phyloP scores from a whole-genome alignment of 1,140 invertebrate species.

The Lethocerus indicus region DNA sequence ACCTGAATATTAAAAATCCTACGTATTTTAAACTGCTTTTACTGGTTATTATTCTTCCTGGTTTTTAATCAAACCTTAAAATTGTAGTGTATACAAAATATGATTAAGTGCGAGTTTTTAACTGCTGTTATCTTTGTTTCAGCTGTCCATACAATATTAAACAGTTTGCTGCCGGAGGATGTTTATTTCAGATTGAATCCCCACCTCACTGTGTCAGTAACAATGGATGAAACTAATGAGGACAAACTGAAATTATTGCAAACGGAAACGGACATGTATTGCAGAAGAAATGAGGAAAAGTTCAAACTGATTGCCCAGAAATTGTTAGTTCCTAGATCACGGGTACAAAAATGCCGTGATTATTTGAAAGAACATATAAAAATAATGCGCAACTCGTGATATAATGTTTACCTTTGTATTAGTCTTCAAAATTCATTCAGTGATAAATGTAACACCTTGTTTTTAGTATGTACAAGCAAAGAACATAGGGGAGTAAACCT shows the following conservation, averaged over 20 bases:
- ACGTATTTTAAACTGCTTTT: neutral
- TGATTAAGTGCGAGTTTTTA: neutral
- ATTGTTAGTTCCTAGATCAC: conserved; percentile 27
- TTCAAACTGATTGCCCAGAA: conserved; percentile 35
- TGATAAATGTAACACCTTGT: too few species aligned
- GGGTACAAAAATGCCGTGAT: neutral
- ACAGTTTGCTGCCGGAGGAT: conserved; percentile 58
- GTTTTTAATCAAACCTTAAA: neutral
- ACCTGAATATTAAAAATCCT: neutral
- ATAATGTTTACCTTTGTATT: too few species aligned
- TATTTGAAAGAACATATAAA: too few species aligned
- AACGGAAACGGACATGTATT: conserved; percentile 52
- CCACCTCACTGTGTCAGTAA: conserved; percentile 62
- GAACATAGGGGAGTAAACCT: too few species aligned
- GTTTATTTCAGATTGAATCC: conserved; percentile 85
- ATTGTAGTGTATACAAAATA: neutral
- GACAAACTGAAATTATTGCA: conserved; percentile 42
- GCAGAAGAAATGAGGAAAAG: conserved; percentile 59
- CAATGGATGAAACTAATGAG: conserved; percentile 66
- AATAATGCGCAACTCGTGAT: too few species aligned
- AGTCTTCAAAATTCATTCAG: too few species aligned
- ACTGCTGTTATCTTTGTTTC: conserved; percentile 20
- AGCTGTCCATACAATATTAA: conserved; percentile 66
- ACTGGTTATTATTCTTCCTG: neutral
- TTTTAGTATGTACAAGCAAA: too few species aligned